Conservation (phyloP, 2,888 invertebrate species). For the Alviniconcha strummeri region DNA sequence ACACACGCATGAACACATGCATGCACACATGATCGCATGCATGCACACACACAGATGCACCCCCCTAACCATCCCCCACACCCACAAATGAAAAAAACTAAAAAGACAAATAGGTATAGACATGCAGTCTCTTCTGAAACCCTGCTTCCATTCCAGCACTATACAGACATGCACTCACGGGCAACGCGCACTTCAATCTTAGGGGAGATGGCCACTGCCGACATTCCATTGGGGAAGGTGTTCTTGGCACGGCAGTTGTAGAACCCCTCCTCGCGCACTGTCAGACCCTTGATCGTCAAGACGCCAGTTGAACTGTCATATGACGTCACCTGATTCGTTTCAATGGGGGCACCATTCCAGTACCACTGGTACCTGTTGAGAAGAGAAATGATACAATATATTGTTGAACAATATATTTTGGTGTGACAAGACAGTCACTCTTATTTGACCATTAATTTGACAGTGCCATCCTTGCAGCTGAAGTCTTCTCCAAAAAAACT, state of each 20-base stretch:
- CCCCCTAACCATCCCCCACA: too few relatives aligned
- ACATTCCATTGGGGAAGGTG: background rate
- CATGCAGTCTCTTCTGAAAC: too few relatives aligned
- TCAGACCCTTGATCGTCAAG: slow-evolving; percentile 7
- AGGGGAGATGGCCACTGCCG: slow-evolving; percentile 6
- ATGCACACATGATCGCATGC: too few relatives aligned
- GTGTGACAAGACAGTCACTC: too few relatives aligned
- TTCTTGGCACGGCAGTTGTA: slow-evolving; percentile 14
- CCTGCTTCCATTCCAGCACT: too few relatives aligned
- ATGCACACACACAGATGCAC: too few relatives aligned
- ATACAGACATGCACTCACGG: slow-evolving; percentile 10
- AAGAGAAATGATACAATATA: background rate
- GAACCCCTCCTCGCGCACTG: slow-evolving; percentile 5
- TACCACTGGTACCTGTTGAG: slow-evolving; percentile 23
- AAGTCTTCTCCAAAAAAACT: too few relatives aligned
- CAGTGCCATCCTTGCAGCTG: too few relatives aligned
- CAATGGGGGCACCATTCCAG: slow-evolving; percentile 1
- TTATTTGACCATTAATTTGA: background rate
- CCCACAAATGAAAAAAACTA: too few relatives aligned
- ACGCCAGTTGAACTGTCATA: background rate
- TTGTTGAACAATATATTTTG: too few relatives aligned
- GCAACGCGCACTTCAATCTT: slow-evolving; percentile 6
- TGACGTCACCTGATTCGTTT: background rate
- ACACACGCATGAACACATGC: too few relatives aligned
- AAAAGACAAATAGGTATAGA: too few relatives aligned